phyloP scores from a whole-genome alignment of 2,888 invertebrate genomes.

The Adelognathus sp. region DNA sequence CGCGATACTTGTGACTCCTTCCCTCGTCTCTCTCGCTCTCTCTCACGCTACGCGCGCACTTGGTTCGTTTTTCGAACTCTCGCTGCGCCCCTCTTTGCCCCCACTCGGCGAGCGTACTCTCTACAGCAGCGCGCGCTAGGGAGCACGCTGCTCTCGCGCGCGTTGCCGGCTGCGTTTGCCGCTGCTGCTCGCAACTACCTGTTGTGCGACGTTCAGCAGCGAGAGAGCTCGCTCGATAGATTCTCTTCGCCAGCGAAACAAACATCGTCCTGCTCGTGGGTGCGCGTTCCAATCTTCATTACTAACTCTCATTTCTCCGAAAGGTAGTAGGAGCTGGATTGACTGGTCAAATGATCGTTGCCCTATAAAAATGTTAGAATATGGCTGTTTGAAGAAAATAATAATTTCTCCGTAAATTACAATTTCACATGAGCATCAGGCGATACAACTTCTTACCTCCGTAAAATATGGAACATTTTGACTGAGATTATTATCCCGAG shows the following conservation, averaged over 20 bases:
- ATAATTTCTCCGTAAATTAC: no score
- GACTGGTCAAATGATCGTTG: no score
- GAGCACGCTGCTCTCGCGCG: conserved; percentile 68
- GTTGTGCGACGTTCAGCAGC: conserved; percentile 77
- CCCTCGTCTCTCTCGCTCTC: conserved; percentile 44
- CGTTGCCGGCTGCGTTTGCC: conserved; percentile 51
- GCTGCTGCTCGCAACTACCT: conserved; percentile 75
- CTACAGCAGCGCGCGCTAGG: conserved; percentile 64
- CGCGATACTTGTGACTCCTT: conserved; percentile 42
- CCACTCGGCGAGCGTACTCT: conserved; percentile 47
- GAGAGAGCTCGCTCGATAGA: conserved; percentile 60
- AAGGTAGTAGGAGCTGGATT: no score
- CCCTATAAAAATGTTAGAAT: no score
- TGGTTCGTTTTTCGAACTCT: conserved; percentile 55
- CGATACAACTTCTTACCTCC: no score
- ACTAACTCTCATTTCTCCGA: no score
- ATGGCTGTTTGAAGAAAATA: no score
- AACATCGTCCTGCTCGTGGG: conserved; percentile 11
- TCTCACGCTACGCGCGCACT: conserved; percentile 37
- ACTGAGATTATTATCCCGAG: no score
- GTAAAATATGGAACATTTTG: no score
- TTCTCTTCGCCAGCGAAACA: background rate
- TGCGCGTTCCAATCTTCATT: conserved; percentile 25
- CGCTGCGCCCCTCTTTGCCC: conserved; percentile 27
- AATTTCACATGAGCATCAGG: no score